Evolutionary conservation across 2,888 invertebrate genomes (phyloP), one percentile per base, ranked within the genome.

Genomic region (Platycnemis pennipes): DNA sequence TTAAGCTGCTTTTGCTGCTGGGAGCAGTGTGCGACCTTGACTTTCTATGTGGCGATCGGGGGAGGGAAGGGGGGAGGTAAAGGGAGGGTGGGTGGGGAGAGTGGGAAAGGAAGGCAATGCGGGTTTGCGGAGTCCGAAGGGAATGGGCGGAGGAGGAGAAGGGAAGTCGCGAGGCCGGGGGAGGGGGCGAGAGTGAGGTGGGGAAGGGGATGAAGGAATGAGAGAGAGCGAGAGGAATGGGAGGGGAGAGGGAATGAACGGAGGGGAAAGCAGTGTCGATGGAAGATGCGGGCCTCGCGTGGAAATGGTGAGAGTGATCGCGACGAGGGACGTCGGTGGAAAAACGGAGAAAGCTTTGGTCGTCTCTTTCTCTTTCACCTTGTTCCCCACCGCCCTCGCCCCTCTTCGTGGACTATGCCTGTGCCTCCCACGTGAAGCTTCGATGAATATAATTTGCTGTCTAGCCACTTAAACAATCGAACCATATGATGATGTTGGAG

Each of bases 11-110:
- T n/a, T 63, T 26, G 45, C 49, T 46, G 69, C 88, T 69, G 94
- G 88, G 94, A 88, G 94, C 94, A 94, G 63, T 94, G 94, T 63
- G 94, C 94, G 94, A 87, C 94, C 94, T 94, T 94, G 94, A 94
- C 94, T 94, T 87, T 86, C 86, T 53, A 94, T 56, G 49, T 94
- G 77, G 77, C 42, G 77, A 77, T 37, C 37, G 37, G 37, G 77
- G 37, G 77, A 11, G 89, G 56, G 69, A 16, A 56, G 85, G 19
- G 94, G 56, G 49, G 46, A 85, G 45, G 88, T 42, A n/a, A 69
- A 37, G 45, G 13, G 89, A 63, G 22, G 91, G 37, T 31, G 86
- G n/a, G 49, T 69, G 94, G 42, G 94, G 77, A n/a, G 94, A 42
- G 77, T 31, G 87, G 45, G 87, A 44, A 87, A n/a, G 44, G 87